A percentile compares a stretch with the other conserved stretches of the same genome.
phyloP scores from a whole-genome alignment of 30 jellyfish, hydroid and myxozoan genomes.

The Aurelia sp. region DNA sequence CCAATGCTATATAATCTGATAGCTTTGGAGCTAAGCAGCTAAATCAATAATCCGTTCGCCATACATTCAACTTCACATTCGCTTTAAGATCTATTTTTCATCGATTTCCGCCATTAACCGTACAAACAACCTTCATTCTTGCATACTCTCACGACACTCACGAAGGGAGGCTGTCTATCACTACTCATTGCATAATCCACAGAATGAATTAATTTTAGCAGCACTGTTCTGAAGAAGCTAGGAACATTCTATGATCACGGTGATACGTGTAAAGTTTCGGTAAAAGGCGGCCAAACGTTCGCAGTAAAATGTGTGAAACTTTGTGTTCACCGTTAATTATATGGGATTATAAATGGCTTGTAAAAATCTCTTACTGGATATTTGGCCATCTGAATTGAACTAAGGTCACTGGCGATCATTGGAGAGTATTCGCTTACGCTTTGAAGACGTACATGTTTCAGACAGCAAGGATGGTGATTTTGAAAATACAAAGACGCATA shows the following conservation, averaged over 20 bases:
- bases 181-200: no score
- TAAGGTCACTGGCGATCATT: not conserved
- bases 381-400: slow-evolving; percentile 6
- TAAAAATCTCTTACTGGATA: slow-evolving; percentile 31
- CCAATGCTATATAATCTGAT: slow-evolving; percentile 56
- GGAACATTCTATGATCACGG: no score
- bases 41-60: slow-evolving; percentile 62
- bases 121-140: slow-evolving; percentile 43
- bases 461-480: slow-evolving; percentile 10
- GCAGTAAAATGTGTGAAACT: slow-evolving; percentile 14
- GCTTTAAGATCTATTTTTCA: slow-evolving; percentile 30
- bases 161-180: no score
- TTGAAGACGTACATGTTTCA: not conserved
- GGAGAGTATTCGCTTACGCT: no score
- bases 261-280: no score
- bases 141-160: not conserved
- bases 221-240: no score
- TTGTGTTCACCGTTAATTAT: slow-evolving; percentile 44
- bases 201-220: no score
- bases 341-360: slow-evolving; percentile 55
- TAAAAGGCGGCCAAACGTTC: no score
- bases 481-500: not conserved
- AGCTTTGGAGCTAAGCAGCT: slow-evolving; percentile 56
- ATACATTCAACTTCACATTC: slow-evolving; percentile 18
- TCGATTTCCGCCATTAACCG: slow-evolving; percentile 59